These are phyloP conservation scores for Cactoblastis cactorum DNA, from an alignment of 2,888 invertebrate genomes.

Conservation along the genomic window DNA sequence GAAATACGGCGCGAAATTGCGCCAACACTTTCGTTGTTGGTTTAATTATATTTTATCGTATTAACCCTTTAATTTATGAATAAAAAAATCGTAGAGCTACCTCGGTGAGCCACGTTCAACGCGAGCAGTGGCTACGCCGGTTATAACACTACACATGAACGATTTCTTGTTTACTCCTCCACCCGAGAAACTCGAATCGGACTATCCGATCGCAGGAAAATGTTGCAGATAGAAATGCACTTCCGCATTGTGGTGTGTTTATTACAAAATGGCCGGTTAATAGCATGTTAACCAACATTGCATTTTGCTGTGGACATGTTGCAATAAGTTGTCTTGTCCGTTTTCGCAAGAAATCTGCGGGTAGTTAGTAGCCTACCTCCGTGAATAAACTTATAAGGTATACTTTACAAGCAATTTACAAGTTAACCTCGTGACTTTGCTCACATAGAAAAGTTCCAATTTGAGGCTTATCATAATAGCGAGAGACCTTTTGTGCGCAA, in stretches of 20 bases:
- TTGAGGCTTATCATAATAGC: no score
- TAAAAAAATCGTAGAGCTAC: slow-evolving; percentile 17
- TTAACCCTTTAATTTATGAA: slow-evolving; percentile 14
- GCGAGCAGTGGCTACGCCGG: slow-evolving; percentile 66
- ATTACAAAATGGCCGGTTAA: slow-evolving; percentile 56
- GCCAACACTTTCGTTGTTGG: slow-evolving; percentile 22
- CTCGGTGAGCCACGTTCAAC: slow-evolving; percentile 60
- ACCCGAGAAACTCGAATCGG: slow-evolving; percentile 37
- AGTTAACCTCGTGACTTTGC: no score
- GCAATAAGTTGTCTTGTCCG: slow-evolving; percentile 44
- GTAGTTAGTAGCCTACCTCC: slow-evolving; percentile 20
- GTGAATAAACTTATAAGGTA: no score
- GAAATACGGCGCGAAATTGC: slow-evolving; percentile 37
- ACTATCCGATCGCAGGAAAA: slow-evolving; percentile 53
- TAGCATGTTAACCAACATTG: slow-evolving; percentile 41
- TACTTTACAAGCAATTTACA: no score
- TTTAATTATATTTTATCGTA: slow-evolving; percentile 11
- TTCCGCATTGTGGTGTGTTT: slow-evolving; percentile 50
- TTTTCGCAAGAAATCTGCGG: slow-evolving; percentile 51
- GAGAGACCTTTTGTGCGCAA: no score
- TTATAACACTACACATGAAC: slow-evolving; percentile 37
- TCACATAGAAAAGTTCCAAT: no score
- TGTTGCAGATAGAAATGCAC: slow-evolving; percentile 42
- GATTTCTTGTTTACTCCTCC: slow-evolving; percentile 64
- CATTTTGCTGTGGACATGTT: slow-evolving; percentile 28